Conservation (phyloP, 2,888 invertebrate genomes). For the Epirrhoe tristata region DNA sequence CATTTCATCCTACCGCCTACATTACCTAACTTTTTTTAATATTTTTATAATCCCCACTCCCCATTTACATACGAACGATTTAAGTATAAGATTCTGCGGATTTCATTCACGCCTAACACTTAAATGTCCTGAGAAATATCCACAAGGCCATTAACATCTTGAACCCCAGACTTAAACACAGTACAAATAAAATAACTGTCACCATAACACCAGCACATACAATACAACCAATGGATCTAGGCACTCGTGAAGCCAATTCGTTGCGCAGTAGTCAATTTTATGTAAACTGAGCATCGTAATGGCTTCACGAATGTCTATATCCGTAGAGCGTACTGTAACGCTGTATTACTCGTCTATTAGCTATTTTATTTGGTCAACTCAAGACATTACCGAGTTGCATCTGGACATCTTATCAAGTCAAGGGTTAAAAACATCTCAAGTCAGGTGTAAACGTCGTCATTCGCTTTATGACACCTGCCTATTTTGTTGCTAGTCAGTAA, state of each 20-base stretch:
- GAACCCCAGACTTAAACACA: background rate
- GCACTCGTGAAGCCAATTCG: too few relatives aligned
- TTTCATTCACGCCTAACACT: slow-evolving; percentile 6
- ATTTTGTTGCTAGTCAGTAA: too few relatives aligned
- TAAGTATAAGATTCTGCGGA: background rate
- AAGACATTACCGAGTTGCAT: background rate
- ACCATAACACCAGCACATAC: background rate
- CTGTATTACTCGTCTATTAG: background rate
- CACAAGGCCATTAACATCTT: background rate
- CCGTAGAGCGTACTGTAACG: too few relatives aligned
- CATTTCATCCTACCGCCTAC: slow-evolving; percentile 28
- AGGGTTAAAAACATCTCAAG: too few relatives aligned
- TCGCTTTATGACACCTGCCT: too few relatives aligned
- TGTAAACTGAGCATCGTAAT: too few relatives aligned
- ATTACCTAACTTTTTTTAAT: slow-evolving; percentile 11
- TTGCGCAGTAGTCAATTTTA: too few relatives aligned
- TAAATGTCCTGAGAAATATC: background rate
- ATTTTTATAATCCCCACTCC: background rate
- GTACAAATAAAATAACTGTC: background rate
- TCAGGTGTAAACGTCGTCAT: too few relatives aligned
- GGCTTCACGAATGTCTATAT: too few relatives aligned
- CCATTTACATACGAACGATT: slow-evolving; percentile 3
- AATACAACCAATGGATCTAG: background rate
- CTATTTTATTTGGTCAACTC: background rate
- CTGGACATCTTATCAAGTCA: background rate